These are phyloP conservation scores for Lepetodrilus schrolli DNA, from an alignment of 2,888 invertebrate species.

Conservation along the genomic window DNA sequence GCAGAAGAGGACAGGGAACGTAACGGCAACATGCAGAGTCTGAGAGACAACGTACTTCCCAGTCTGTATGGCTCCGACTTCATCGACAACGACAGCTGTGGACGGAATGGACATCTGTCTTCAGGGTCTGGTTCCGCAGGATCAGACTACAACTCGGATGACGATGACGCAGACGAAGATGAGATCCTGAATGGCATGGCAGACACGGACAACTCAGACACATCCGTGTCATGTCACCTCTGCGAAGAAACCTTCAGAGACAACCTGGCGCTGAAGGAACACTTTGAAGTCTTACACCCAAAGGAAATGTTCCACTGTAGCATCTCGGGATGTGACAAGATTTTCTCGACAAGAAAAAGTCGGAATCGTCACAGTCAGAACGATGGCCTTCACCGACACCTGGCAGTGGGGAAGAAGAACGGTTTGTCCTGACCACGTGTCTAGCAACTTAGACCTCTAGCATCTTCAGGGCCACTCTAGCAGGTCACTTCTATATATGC, in stretches of 20 bases:
- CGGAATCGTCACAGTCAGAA: conserved; percentile 86
- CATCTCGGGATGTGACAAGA: conserved; percentile 85
- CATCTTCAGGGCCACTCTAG: neutral
- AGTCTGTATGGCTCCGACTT: conserved; percentile 44
- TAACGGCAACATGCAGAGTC: conserved; percentile 33
- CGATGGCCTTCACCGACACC: conserved; percentile 78
- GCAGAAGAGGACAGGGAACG: conserved; percentile 48
- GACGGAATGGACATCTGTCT: conserved; percentile 3
- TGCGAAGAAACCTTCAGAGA: conserved; percentile 82
- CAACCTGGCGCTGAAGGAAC: conserved; percentile 81
- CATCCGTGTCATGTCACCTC: conserved; percentile 82
- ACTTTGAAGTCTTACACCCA: conserved; percentile 83
- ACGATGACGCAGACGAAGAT: conserved; percentile 44
- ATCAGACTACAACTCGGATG: conserved; percentile 39
- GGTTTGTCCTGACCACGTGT: conserved; percentile 41
- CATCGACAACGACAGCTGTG: conserved; percentile 16
- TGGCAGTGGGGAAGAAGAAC: conserved; percentile 46
- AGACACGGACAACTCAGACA: conserved; percentile 35
- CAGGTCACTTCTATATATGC: conserved; percentile 17
- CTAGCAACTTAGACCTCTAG: neutral
- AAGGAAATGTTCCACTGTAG: conserved; percentile 84
- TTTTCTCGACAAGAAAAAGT: conserved; percentile 86
- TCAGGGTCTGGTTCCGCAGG: conserved; percentile 38
- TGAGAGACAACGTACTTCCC: conserved; percentile 44
- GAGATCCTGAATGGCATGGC: conserved; percentile 37